phyloP scores from a whole-genome alignment of 2,888 invertebrate species.

The Labia minor region DNA sequence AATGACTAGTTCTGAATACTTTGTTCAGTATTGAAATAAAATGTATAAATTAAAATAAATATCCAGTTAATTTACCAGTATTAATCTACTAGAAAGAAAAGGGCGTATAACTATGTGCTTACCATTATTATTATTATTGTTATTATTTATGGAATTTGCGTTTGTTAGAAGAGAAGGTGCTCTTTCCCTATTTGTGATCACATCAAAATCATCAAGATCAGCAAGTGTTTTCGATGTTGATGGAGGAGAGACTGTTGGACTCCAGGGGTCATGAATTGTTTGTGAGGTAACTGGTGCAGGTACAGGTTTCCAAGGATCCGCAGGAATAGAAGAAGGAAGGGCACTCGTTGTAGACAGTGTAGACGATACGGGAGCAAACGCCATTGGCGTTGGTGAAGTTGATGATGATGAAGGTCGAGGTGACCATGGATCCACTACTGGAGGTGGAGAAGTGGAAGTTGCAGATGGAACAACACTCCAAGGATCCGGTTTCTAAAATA shows the following conservation, averaged over 20 bases:
- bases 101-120: too few relatives aligned
- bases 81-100: too few relatives aligned
- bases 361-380: not conserved
- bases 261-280: conserved; percentile 34
- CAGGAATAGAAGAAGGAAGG: not conserved
- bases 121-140: conserved; percentile 26
- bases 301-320: conserved; percentile 28
- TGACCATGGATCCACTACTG: conserved; percentile 52
- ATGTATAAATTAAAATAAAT: too few relatives aligned
- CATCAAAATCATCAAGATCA: conserved; percentile 79
- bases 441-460: conserved; percentile 32
- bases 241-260: conserved; percentile 28
- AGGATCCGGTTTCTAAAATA: conserved; percentile 43
- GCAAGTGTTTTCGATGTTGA: conserved; percentile 28
- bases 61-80: too few relatives aligned
- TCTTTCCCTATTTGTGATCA: conserved; percentile 65
- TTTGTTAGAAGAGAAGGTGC: conserved; percentile 30
- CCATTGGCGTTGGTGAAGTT: not conserved
- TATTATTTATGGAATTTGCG: conserved; percentile 27
- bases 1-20: too few relatives aligned
- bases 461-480: conserved; percentile 48
- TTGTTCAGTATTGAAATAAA: too few relatives aligned
- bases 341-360: conserved; percentile 9
- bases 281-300: conserved; percentile 21
- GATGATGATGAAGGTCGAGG: conserved; percentile 34